Evolutionary conservation across 37 sponge, comb jelly and placozoan genomes (phyloP).

Genomic region (Aplysina aerophoba): DNA sequence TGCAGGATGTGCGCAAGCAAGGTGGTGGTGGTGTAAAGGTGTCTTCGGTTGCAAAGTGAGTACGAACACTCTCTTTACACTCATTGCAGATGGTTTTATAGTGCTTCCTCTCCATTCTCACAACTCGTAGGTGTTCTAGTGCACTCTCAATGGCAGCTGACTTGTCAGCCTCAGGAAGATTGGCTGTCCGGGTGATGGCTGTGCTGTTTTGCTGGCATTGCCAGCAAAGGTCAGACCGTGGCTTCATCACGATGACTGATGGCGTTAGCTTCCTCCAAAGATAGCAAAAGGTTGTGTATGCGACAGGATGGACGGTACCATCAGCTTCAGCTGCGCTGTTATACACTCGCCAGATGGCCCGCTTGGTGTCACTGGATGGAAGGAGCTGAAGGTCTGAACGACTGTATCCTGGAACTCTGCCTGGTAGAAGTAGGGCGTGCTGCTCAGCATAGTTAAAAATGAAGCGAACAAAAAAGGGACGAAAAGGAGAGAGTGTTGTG

Average conservation of each 20-base stretch:
- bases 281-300: too few species aligned
- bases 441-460: slow-evolving; percentile 41
- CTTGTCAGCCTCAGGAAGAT: slow-evolving; percentile 15
- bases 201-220: slow-evolving; percentile 39
- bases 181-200: slow-evolving; percentile 46
- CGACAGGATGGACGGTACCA: background rate
- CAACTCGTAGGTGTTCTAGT: slow-evolving; percentile 23
- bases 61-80: background rate
- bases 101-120: slow-evolving; percentile 17
- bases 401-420: slow-evolving; percentile 51
- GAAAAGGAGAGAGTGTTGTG: slow-evolving; percentile 28
- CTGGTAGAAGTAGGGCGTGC: slow-evolving; percentile 53
- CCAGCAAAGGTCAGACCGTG: slow-evolving; percentile 47
- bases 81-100: slow-evolving; percentile 16
- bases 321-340: background rate
- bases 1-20: background rate
- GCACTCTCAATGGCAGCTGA: slow-evolving; percentile 1
- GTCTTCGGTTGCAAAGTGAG: background rate
- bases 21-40: slow-evolving; percentile 10
- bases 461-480: slow-evolving; percentile 29
- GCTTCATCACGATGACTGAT: slow-evolving; percentile 18
- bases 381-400: slow-evolving; percentile 39
- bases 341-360: background rate
- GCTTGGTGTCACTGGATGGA: slow-evolving; percentile 41
- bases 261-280: slow-evolving; percentile 21